phyloP scores from a whole-genome alignment of 2,797 vertebrate species.

The Acanthiza pusilla region DNA sequence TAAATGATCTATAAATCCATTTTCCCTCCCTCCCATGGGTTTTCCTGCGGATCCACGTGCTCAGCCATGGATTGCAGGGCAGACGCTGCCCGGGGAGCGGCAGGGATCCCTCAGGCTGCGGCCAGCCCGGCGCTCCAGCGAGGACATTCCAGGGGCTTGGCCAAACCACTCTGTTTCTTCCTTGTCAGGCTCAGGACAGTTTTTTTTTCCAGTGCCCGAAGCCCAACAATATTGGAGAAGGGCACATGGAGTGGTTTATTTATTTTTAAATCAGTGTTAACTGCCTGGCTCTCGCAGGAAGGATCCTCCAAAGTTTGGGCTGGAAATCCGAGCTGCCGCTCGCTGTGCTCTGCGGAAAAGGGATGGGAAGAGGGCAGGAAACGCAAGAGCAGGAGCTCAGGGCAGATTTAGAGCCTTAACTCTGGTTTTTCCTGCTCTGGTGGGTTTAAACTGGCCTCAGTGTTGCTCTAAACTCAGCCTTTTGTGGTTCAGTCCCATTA shows the following conservation, averaged over 20 bases:
- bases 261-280: slow-evolving; percentile 11
- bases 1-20: accelerated
- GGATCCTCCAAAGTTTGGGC: background rate
- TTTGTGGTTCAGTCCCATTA: background rate
- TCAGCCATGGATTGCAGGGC: background rate
- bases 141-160: background rate
- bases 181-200: background rate
- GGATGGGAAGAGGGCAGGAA: background rate
- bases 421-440: background rate
- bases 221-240: background rate
- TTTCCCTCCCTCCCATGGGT: background rate
- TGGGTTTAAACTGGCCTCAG: background rate
- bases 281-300: background rate
- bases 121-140: background rate
- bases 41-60: background rate
- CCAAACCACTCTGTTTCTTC: slow-evolving; percentile 11
- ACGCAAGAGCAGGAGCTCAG: background rate
- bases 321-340: slow-evolving; percentile 8
- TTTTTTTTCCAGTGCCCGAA: background rate
- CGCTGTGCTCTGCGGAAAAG: background rate
- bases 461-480: background rate
- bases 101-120: background rate
- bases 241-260: background rate
- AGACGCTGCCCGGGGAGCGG: background rate
- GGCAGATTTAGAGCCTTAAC: background rate